Evolutionary conservation across 1,140 invertebrate genomes (phyloP).

Genomic region (Drosophila neocordata): DNA sequence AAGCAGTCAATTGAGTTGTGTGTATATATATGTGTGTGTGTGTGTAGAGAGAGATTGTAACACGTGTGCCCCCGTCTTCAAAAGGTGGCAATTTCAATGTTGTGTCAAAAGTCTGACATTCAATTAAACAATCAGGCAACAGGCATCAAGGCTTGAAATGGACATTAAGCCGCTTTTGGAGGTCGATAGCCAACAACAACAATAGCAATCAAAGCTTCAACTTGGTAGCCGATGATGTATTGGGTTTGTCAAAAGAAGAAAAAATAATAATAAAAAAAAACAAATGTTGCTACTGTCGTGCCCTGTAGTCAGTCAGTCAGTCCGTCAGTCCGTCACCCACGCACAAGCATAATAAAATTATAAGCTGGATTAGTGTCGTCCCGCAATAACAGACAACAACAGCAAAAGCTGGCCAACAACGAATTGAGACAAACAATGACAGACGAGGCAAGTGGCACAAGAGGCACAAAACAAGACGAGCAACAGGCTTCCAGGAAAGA

Average conservation of each 20-base stretch:
- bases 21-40: slow-evolving; percentile 1
- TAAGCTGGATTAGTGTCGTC: slow-evolving; percentile 77
- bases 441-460: slow-evolving; percentile 43
- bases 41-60: background rate
- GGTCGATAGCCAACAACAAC: slow-evolving; percentile 34
- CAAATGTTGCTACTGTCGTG: background rate
- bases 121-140: slow-evolving; percentile 69
- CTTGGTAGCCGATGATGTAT: slow-evolving; percentile 19
- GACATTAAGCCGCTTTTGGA: slow-evolving; percentile 51
- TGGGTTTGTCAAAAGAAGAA: slow-evolving; percentile 8
- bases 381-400: slow-evolving; percentile 18
- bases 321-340: slow-evolving; percentile 10
- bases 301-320: background rate
- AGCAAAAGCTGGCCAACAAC: slow-evolving; percentile 35
- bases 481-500: slow-evolving; percentile 28
- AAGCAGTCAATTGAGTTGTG: slow-evolving; percentile 54
- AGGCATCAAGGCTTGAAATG: slow-evolving; percentile 19
- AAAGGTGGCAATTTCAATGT: slow-evolving; percentile 15
- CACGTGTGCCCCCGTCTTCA: background rate
- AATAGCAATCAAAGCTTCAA: background rate
- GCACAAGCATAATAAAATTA: slow-evolving; percentile 68
- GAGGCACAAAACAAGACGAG: background rate
- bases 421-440: slow-evolving; percentile 76
- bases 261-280: background rate
- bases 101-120: slow-evolving; percentile 20